phyloP scores from a whole-genome alignment of 2,797 vertebrate genomes.

The Tympanoctomys barrerae region DNA sequence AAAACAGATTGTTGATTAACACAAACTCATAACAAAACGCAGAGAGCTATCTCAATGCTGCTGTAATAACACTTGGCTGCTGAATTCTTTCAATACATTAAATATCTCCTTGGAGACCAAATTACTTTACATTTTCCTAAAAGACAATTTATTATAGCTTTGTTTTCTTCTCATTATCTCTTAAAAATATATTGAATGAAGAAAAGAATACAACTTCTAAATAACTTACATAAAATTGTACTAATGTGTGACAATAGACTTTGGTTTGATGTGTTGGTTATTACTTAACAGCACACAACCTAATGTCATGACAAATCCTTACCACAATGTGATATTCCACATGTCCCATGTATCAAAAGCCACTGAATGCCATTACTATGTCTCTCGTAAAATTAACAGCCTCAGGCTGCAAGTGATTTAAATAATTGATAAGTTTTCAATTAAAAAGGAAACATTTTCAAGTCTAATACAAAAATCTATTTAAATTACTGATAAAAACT shows the following conservation, averaged over 20 bases:
- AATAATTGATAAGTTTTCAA: constrained; percentile 86
- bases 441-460: constrained; percentile 84
- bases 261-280: constrained; percentile 69
- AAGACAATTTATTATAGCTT: constrained; percentile 85
- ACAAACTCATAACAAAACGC: constrained; percentile 83
- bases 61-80: constrained; percentile 81
- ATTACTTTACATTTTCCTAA: constrained; percentile 85
- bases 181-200: constrained; percentile 83
- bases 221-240: constrained; percentile 77
- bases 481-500: constrained; percentile 81
- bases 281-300: constrained; percentile 71
- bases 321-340: not conserved
- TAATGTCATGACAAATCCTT: constrained; percentile 62
- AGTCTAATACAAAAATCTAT: constrained; percentile 79
- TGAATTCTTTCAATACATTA: constrained; percentile 84
- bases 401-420: constrained; percentile 75
- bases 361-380: constrained; percentile 62
- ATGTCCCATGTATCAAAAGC: constrained; percentile 72
- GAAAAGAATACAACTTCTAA: constrained; percentile 81
- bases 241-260: constrained; percentile 73
- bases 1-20: constrained; percentile 86
- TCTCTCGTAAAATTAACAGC: constrained; percentile 81
- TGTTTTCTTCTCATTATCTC: constrained; percentile 84
- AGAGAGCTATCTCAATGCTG: constrained; percentile 75
- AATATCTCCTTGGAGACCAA: constrained; percentile 84